These are phyloP conservation scores for Zootoca vivipara DNA, from an alignment of 2,113 vertebrate genomes.

Conservation along the genomic window DNA sequence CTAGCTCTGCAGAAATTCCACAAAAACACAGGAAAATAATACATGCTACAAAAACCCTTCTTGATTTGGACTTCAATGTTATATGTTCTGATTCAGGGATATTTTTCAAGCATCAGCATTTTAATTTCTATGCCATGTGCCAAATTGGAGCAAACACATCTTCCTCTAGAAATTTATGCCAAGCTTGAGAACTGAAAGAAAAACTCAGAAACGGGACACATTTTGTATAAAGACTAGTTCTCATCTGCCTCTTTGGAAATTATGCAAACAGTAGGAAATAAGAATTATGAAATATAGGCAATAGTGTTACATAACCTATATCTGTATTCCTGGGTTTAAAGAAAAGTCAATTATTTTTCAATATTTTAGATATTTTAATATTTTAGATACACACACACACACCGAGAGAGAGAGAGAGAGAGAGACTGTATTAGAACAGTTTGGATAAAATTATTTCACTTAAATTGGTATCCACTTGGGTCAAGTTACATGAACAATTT, in stretches of 20 bases:
- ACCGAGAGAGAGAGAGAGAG: too few species aligned
- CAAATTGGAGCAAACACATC: background rate
- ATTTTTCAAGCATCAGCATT: slow-evolving; percentile 5
- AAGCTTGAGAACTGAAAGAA: slow-evolving; percentile 43
- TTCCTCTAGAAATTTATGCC: background rate
- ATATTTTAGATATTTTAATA: slow-evolving; percentile 30
- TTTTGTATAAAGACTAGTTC: background rate
- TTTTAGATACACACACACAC: slow-evolving; percentile 31
- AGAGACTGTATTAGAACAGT: background rate
- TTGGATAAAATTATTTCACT: slow-evolving; percentile 1
- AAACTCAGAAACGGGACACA: slow-evolving; percentile 27
- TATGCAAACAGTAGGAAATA: rapidly evolving
- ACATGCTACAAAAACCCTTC: slow-evolving; percentile 36
- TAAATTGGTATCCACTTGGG: background rate
- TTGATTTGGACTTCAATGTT: slow-evolving; percentile 17
- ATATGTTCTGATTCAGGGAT: slow-evolving; percentile 45
- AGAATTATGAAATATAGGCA: slow-evolving; percentile 32
- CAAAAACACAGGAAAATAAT: slow-evolving; percentile 1
- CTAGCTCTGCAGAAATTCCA: slow-evolving; percentile 41
- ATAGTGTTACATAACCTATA: background rate
- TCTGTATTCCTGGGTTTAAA: background rate
- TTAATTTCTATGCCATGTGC: background rate
- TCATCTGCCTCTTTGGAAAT: slow-evolving; percentile 10
- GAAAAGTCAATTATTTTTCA: background rate
- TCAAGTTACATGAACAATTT: slow-evolving; percentile 46